These are phyloP conservation scores for Drosophila maculinotata DNA, from an alignment of 2,888 invertebrate species.

Conservation along the genomic window DNA sequence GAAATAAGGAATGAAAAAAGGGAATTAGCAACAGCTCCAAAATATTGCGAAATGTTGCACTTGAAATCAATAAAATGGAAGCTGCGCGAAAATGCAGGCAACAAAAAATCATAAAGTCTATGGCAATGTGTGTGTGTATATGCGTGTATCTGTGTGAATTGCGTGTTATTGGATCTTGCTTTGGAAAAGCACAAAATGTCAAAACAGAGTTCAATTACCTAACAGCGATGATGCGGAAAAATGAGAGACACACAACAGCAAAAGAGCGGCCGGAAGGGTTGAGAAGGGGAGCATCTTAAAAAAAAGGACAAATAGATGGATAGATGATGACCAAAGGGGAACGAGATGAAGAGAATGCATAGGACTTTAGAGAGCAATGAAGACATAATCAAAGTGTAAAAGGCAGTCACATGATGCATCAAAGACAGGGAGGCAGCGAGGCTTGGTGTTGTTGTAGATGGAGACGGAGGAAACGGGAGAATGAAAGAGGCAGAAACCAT, in stretches of 20 bases:
- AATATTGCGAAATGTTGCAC: conserved; percentile 10
- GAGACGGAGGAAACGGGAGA: no score
- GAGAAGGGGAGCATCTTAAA: no score
- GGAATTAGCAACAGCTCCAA: conserved; percentile 1
- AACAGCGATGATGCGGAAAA: conserved; percentile 5
- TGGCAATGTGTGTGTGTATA: not conserved
- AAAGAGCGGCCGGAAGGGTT: no score
- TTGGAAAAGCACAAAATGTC: not conserved
- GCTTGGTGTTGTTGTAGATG: no score
- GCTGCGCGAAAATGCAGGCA: conserved; percentile 11
- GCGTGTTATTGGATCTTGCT: not conserved
- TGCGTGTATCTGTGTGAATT: not conserved
- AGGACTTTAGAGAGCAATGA: conserved; percentile 1
- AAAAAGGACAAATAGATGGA: not conserved
- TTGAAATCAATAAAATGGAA: conserved; percentile 10
- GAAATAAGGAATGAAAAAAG: not conserved
- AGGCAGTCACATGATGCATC: no score
- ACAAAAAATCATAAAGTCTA: conserved; percentile 3
- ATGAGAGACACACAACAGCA: no score
- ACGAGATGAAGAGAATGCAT: not conserved
- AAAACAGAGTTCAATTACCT: conserved; percentile 30
- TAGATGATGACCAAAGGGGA: conserved; percentile 11
- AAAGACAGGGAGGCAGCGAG: no score
- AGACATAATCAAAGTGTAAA: not conserved
- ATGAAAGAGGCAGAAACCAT: not conserved